Evolutionary conservation across 2,797 vertebrate species (phyloP).

Genomic region (Heteromormyrus szaboi): DNA sequence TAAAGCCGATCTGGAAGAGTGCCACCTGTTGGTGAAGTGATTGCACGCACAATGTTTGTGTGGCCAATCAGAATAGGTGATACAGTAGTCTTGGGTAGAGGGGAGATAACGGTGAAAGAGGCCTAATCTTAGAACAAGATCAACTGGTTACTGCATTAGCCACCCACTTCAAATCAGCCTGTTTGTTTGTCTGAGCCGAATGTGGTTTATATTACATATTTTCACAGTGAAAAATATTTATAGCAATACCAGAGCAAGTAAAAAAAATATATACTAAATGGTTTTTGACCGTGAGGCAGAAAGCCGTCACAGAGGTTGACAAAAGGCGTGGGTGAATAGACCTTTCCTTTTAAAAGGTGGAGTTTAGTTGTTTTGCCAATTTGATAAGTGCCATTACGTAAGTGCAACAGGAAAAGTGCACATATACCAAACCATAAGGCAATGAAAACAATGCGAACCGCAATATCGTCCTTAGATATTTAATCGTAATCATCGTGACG

Average conservation of each 20-base stretch:
- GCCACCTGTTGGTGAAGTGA: neutral
- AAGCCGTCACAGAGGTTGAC: neutral
- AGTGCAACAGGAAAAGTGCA: neutral
- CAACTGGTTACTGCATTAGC: neutral
- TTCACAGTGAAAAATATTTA: neutral
- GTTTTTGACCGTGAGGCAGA: neutral
- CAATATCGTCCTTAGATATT: neutral
- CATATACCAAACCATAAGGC: neutral
- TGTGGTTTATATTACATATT: neutral
- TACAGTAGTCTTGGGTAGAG: neutral
- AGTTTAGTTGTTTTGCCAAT: neutral
- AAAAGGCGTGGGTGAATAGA: constrained; percentile 2
- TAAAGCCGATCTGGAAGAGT: neutral
- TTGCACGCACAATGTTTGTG: neutral
- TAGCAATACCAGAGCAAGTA: neutral
- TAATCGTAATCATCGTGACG: neutral
- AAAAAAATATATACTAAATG: neutral
- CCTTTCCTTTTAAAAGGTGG: neutral
- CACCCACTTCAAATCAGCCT: neutral
- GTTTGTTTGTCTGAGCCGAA: neutral
- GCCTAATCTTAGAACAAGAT: neutral
- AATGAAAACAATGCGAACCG: neutral
- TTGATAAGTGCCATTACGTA: neutral
- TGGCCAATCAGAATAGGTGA: neutral
- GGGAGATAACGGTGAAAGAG: neutral